Evolutionary conservation across 2,797 vertebrate genomes (phyloP).

Genomic region (Arrhamphus sclerolepis): DNA sequence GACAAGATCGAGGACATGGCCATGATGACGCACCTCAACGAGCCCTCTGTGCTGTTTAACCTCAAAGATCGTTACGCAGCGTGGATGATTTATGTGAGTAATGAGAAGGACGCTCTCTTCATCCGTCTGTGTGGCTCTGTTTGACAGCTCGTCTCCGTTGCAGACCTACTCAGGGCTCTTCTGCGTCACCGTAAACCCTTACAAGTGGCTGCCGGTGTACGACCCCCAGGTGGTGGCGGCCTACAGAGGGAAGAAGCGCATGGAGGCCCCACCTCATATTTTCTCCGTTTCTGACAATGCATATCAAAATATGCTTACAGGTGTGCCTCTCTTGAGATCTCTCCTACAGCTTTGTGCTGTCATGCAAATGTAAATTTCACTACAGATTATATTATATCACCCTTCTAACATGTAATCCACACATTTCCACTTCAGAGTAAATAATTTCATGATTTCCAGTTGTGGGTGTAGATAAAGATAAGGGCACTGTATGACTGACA

Average conservation of each 20-base stretch:
- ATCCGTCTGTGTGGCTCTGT: no score
- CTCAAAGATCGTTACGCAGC: slow-evolving; percentile 87
- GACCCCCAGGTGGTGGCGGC: slow-evolving; percentile 81
- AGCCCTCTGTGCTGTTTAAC: slow-evolving; percentile 87
- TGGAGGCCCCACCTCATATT: slow-evolving; percentile 87
- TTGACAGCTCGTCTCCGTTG: background rate
- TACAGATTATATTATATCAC: no score
- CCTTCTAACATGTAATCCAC: no score
- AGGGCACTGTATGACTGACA: no score
- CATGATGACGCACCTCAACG: slow-evolving; percentile 86
- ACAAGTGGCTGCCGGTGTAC: slow-evolving; percentile 88
- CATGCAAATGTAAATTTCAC: no score
- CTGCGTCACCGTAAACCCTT: slow-evolving; percentile 86
- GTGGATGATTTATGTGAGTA: slow-evolving; percentile 89
- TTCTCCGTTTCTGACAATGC: slow-evolving; percentile 88
- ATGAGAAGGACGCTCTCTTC: no score
- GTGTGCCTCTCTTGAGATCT: slow-evolving; percentile 20
- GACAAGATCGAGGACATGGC: slow-evolving; percentile 88
- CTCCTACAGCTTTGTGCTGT: slow-evolving; percentile 4
- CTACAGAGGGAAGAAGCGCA: slow-evolving; percentile 85
- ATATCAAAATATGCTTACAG: slow-evolving; percentile 86
- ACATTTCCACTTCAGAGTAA: no score
- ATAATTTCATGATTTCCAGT: no score
- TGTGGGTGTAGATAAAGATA: no score
- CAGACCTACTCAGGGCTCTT: slow-evolving; percentile 87